Evolutionary conservation across 2,113 vertebrate species (phyloP).

Genomic region (Thunnus thynnus): DNA sequence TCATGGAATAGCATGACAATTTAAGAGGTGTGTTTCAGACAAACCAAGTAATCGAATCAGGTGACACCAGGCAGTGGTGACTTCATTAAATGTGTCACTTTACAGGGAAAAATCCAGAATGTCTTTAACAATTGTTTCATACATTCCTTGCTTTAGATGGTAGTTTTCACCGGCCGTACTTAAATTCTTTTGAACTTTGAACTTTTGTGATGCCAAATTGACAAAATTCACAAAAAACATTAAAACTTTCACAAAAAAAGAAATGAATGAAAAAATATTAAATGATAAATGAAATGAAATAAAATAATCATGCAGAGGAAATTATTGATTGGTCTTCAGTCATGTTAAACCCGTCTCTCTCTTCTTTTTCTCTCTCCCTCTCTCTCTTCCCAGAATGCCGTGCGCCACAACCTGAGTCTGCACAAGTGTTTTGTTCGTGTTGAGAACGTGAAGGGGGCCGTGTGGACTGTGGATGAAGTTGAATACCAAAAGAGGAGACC

Average conservation of each 20-base stretch:
- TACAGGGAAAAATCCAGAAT: neutral
- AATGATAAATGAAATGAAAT: neutral
- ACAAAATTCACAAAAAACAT: neutral
- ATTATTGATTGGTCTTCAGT: neutral
- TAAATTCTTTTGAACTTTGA: neutral
- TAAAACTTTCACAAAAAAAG: neutral
- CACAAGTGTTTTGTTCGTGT: constrained; percentile 99
- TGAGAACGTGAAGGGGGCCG: constrained; percentile 99
- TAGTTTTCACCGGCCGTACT: neutral
- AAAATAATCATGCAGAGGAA: neutral
- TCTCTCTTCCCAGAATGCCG: constrained; percentile 90
- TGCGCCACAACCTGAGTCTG: constrained; percentile 99
- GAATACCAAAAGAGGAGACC: constrained; percentile 99
- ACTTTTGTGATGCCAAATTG: neutral
- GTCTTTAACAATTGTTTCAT: neutral
- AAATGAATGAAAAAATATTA: no score
- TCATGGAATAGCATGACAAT: neutral
- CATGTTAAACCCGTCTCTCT: neutral
- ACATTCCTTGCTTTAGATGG: neutral
- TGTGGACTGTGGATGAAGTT: constrained; percentile 99
- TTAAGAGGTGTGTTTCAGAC: neutral
- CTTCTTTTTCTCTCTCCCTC: neutral
- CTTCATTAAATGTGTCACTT: constrained; percentile 1
- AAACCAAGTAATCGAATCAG: neutral
- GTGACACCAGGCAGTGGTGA: neutral